These are phyloP conservation scores for Acrossocheilus fasciatus DNA, from an alignment of 2,797 vertebrate species.

Conservation along the genomic window DNA sequence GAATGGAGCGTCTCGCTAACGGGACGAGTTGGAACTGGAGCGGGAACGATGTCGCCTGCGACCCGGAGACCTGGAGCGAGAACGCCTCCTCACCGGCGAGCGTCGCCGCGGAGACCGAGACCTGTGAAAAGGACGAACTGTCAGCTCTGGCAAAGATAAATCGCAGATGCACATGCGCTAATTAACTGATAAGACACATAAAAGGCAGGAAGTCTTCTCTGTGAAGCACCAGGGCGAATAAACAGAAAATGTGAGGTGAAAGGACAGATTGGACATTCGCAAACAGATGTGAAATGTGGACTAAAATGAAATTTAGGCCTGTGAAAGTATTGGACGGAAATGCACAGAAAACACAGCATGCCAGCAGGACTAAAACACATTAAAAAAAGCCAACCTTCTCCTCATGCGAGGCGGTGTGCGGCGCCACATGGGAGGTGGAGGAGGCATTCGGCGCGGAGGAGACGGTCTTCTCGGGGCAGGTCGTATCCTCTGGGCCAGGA, in stretches of 20 bases:
- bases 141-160: constrained; percentile 10
- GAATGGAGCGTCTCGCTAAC: constrained; percentile 76
- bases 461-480: constrained; percentile 78
- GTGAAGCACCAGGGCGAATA: not conserved
- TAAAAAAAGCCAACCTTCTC: constrained; percentile 77
- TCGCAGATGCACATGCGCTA: not conserved
- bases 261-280: not conserved
- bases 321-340: not conserved
- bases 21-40: constrained; percentile 97
- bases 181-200: constrained; percentile 33
- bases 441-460: constrained; percentile 86
- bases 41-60: constrained; percentile 94
- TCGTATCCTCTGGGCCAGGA: constrained; percentile 82
- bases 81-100: constrained; percentile 88
- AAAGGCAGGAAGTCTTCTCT: not conserved
- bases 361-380: not conserved
- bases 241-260: not conserved
- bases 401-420: constrained; percentile 88
- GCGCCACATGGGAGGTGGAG: constrained; percentile 87
- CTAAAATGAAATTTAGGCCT: not conserved
- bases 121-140: constrained; percentile 69
- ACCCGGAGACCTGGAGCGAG: constrained; percentile 91
- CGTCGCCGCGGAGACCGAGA: constrained; percentile 92
- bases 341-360: not conserved
- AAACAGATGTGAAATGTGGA: not conserved